Percentiles rank a stretch among this genome's conserved stretches.
These are phyloP conservation scores for Nebria ingens DNA, from an alignment of 1,140 invertebrate species.

Conservation along the genomic window DNA sequence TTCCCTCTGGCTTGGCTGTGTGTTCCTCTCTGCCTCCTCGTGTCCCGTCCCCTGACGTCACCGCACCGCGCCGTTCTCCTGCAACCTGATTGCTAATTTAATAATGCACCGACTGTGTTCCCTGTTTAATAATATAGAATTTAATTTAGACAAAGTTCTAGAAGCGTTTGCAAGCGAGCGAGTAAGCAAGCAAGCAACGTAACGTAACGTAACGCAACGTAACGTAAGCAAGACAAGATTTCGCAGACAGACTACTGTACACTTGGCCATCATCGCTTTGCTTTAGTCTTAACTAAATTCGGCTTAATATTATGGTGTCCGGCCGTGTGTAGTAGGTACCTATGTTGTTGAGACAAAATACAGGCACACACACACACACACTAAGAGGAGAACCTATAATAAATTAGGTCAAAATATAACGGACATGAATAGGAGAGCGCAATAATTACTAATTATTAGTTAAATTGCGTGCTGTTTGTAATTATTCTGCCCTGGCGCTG, in stretches of 20 bases:
- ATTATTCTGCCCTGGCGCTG: slow-evolving; percentile 17
- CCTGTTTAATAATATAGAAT: slow-evolving; percentile 8
- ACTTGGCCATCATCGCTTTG: too few relatives aligned
- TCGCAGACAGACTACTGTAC: too few relatives aligned
- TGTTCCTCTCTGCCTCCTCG: not conserved
- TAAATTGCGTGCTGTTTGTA: slow-evolving; percentile 26
- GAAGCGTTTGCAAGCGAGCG: not conserved
- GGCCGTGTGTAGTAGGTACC: too few relatives aligned
- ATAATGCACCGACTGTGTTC: slow-evolving; percentile 9
- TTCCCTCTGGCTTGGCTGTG: too few relatives aligned
- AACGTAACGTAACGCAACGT: too few relatives aligned
- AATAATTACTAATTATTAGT: slow-evolving; percentile 25
- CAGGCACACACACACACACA: too few relatives aligned
- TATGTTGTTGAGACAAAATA: too few relatives aligned
- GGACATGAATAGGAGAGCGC: slow-evolving; percentile 15
- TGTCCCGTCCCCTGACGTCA: not conserved
- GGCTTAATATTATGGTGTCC: too few relatives aligned
- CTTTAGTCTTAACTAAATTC: too few relatives aligned
- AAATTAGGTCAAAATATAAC: slow-evolving; percentile 22
- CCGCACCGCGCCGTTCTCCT: slow-evolving; percentile 1
- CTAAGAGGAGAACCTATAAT: slow-evolving; percentile 13
- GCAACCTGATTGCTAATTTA: slow-evolving; percentile 9
- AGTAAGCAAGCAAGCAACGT: too few relatives aligned
- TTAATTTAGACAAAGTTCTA: slow-evolving; percentile 8
- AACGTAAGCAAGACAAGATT: too few relatives aligned